Evolutionary conservation across 2,113 vertebrate genomes (phyloP).

Genomic region (Pelobates fuscus): DNA sequence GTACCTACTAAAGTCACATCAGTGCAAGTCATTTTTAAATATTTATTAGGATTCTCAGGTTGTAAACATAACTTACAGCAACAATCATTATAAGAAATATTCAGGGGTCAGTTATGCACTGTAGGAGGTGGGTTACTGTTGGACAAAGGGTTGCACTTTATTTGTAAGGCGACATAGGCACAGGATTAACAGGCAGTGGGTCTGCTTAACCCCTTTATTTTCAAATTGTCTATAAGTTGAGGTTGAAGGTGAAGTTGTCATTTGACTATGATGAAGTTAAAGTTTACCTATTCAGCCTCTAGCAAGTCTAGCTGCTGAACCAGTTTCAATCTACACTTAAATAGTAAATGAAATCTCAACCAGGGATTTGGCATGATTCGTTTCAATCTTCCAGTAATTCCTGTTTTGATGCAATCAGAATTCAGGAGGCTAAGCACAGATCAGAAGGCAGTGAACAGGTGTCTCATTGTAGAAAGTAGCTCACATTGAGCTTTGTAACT

Average conservation of each 20-base stretch:
- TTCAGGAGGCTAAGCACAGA: no score
- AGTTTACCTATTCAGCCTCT: no score
- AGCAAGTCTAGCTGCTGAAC: no score
- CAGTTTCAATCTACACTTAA: no score
- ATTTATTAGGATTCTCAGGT: conserved; percentile 50
- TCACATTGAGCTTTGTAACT: no score
- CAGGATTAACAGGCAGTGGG: conserved; percentile 25
- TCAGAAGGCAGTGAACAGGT: no score
- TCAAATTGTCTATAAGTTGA: background rate
- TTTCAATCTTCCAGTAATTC: no score
- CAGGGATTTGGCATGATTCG: no score
- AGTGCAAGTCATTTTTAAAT: conserved; percentile 17
- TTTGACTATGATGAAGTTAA: background rate
- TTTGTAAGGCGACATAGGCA: conserved; percentile 35
- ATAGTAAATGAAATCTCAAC: no score
- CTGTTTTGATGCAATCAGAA: no score
- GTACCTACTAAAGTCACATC: background rate
- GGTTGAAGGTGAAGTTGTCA: background rate
- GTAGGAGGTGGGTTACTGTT: conserved; percentile 31
- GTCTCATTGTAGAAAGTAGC: no score
- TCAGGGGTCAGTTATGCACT: conserved; percentile 35
- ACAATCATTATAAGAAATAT: conserved; percentile 43
- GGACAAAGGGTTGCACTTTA: conserved; percentile 35
- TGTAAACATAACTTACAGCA: conserved; percentile 49
- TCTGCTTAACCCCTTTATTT: conserved; percentile 35